Evolutionary conservation across 2,113 vertebrate genomes (phyloP), one percentile per base, ranked within the genome.

Genomic region (Lynx canadensis): DNA sequence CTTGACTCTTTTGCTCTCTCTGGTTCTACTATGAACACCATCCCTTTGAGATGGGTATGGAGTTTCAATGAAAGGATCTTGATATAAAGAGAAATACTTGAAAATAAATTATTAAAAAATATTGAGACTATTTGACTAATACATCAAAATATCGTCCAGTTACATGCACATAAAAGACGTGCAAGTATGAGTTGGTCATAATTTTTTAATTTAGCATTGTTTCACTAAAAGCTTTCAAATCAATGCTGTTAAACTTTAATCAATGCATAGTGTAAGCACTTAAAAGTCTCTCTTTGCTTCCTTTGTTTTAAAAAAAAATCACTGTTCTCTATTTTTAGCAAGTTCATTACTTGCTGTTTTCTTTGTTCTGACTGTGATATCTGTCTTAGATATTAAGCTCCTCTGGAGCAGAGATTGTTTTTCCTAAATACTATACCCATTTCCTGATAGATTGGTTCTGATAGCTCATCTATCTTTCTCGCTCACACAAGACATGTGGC

Each of bases 171-270:
- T 82, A 76, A 89, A 92, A 79, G 33, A 86, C 33, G 15, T 55
- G 3, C 23, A 79, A 92, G 4, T 66, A 65, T 41, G 41, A 83
- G 21, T 82, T 92, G 50, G 29, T 91, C 33, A 79, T 63, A 65
- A 86, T 82, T 91, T 81, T 36, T 74, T 60, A 69, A 52, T 68
- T 94, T 86, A 82, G 8, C 63, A 80, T 66, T 65, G 27, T 71
- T 29, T 57, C 80, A 63, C 36, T 81, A 87, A 92, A 89, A 94
- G 74, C 10, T 84, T 93, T 63, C 50, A 66, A 91, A 93, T 96
- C 81, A 38, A 60, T 74, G 63, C 29, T 66, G 23, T 80, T 73
- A 87, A 63, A 48, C 12, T 33, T 80, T 65, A 16, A 74, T 60
- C 60, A 86, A 45, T 36, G 5, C 21, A 38, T 31, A 45, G 41